Evolutionary conservation across 1,140 invertebrate genomes (phyloP).

Genomic region (Bombus affinis): DNA sequence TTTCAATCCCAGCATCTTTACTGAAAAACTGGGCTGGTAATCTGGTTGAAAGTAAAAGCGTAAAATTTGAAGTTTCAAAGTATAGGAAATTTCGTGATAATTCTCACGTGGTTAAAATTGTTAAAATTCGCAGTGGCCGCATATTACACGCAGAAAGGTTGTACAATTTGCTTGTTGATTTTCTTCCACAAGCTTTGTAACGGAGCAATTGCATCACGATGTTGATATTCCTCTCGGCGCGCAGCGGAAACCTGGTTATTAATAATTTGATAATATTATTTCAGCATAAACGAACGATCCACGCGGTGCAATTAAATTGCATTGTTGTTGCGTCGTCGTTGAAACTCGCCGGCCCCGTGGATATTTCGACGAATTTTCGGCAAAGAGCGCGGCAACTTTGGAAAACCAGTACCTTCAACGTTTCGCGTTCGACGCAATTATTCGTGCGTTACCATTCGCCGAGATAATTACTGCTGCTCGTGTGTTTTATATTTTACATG

Average conservation of each 20-base stretch:
- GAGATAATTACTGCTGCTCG: background rate
- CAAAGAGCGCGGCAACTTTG: background rate
- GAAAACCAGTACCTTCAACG: background rate
- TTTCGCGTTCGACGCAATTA: slow-evolving; percentile 11
- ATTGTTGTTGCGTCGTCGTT: slow-evolving; percentile 15
- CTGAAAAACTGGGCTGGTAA: too few species aligned
- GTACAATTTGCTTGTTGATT: slow-evolving; percentile 8
- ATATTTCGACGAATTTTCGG: background rate
- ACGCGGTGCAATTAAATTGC: slow-evolving; percentile 23
- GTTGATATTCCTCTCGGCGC: background rate
- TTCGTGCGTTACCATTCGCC: background rate
- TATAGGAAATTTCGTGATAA: too few species aligned
- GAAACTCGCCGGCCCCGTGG: background rate
- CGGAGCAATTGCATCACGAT: slow-evolving; percentile 3
- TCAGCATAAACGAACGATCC: slow-evolving; percentile 18
- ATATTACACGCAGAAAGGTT: background rate
- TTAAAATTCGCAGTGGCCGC: background rate
- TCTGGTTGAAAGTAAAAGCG: too few species aligned
- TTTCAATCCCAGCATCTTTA: too few species aligned
- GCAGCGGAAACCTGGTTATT: slow-evolving; percentile 1
- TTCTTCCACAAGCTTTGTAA: background rate
- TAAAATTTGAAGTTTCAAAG: too few species aligned
- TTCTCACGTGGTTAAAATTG: background rate
- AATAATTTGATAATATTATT: slow-evolving; percentile 35
- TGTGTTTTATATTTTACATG: slow-evolving; percentile 2